These are phyloP conservation scores for Zosterops hypoxanthus DNA, from an alignment of 2,113 vertebrate species.

Conservation along the genomic window DNA sequence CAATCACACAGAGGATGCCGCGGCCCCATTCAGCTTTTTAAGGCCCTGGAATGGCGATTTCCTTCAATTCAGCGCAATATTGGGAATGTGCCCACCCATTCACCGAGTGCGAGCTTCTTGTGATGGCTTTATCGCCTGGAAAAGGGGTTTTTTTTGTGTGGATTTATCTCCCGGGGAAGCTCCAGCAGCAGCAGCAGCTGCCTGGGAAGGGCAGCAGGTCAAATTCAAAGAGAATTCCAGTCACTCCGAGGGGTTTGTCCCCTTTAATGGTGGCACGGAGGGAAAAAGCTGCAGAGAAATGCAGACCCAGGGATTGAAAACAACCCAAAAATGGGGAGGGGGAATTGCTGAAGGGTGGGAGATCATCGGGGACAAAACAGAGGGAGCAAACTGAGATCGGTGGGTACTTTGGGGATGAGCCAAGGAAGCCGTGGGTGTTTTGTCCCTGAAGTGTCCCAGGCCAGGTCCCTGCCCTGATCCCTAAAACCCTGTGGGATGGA, in stretches of 20 bases:
- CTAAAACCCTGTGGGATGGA: too few species aligned
- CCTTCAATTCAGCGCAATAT: background rate
- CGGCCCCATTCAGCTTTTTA: background rate
- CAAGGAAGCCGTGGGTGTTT: background rate
- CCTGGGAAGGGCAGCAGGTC: background rate
- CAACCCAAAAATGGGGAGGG: background rate
- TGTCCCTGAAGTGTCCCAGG: background rate
- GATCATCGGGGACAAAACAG: fast-evolving
- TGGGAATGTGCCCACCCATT: background rate
- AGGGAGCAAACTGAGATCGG: background rate
- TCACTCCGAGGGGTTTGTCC: fast-evolving
- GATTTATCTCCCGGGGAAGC: background rate
- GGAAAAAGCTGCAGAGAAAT: fast-evolving
- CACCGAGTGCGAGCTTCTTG: fast-evolving
- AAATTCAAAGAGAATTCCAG: background rate
- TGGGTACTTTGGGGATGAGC: fast-evolving
- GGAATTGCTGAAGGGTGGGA: background rate
- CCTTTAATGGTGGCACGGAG: fast-evolving
- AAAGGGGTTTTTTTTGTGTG: background rate
- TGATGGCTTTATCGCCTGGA: background rate
- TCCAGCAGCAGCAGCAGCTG: background rate
- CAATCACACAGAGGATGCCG: background rate
- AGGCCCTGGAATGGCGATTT: background rate
- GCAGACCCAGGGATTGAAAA: background rate
- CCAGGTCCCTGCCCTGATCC: background rate